Evolutionary conservation across 2,113 vertebrate species (phyloP), one percentile per base, ranked within the genome.

Genomic region (Pygoscelis antarcticus): DNA sequence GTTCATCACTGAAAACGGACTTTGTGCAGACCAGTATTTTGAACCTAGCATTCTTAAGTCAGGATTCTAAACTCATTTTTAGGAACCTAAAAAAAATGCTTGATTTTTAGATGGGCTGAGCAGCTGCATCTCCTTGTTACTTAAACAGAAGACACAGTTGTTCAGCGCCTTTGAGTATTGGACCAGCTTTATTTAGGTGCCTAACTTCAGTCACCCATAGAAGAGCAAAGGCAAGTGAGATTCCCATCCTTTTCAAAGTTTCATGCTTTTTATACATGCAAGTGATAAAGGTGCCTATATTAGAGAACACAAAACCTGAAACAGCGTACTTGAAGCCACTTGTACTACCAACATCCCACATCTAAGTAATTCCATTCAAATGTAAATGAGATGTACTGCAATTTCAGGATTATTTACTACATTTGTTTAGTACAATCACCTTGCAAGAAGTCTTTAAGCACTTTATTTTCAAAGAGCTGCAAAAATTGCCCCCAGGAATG

Each of bases 321-420:
- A 27, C 54, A 85, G 74, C 22, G 0, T 68, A 85, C 89, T 86
- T 58, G 60, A 76, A 97, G 86, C 84, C 77, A 82, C 94, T 91
- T 72, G 77, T 72, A 77, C 75, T 42, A 78, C 55, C 3, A 0
- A 66, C 91, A 93, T 87, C 75, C 90, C 78, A 88, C 71, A 86
- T 83, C 87, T 83, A 83, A 96, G 93, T 80, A 90, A 90, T 44
- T 85, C 91, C n/a, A 96, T 94, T 96, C 91, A 96, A 80, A 92
- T 95, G 94, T 34, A 95, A 96, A 96, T 93, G 65, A 96, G 83
- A 38, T 3, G 7, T 36, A 18, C 18, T 75, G 90, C 85, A 93
- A 90, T 96, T 96, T 90, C 94, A 85, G 87, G 89, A 96, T 95
- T 95, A 91, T 95, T 96, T 95, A 96, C 91, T 80, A 90, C 79